Evolutionary conservation across 2,797 vertebrate species (phyloP).

Genomic region (Sparidentex hasta): DNA sequence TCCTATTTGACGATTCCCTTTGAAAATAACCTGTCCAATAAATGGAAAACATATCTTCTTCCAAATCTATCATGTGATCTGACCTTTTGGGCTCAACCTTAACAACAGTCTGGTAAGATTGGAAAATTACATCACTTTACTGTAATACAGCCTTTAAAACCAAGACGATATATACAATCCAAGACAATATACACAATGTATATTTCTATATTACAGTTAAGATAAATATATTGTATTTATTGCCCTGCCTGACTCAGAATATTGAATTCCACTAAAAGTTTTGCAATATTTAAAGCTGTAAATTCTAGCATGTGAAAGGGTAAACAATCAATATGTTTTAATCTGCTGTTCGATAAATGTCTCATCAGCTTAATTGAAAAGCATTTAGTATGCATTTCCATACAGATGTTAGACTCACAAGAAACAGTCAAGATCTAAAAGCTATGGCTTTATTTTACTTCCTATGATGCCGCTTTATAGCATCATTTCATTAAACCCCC

Average conservation of each 20-base stretch:
- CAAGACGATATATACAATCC: no score
- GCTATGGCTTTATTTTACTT: not conserved
- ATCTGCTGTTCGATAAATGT: no score
- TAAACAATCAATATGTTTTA: not conserved
- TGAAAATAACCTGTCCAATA: slow-evolving; percentile 73
- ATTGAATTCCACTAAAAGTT: not conserved
- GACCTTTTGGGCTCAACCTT: slow-evolving; percentile 73
- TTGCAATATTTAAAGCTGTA: not conserved
- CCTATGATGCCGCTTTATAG: not conserved
- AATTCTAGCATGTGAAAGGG: not conserved
- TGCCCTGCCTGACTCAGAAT: not conserved
- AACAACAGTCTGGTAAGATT: slow-evolving; percentile 15
- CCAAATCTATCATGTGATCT: slow-evolving; percentile 72
- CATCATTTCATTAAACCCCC: not conserved
- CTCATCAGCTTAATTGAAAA: not conserved
- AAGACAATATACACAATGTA: no score
- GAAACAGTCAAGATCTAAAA: not conserved
- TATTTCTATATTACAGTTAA: no score
- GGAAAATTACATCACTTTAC: no score
- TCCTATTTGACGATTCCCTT: slow-evolving; percentile 67
- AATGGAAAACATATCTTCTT: slow-evolving; percentile 75
- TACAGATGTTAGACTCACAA: not conserved
- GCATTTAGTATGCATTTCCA: not conserved
- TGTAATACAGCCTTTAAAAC: no score
- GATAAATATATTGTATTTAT: no score